These are phyloP conservation scores for Tylochromis polylepis DNA, from an alignment of 2,113 vertebrate species.

Conservation along the genomic window DNA sequence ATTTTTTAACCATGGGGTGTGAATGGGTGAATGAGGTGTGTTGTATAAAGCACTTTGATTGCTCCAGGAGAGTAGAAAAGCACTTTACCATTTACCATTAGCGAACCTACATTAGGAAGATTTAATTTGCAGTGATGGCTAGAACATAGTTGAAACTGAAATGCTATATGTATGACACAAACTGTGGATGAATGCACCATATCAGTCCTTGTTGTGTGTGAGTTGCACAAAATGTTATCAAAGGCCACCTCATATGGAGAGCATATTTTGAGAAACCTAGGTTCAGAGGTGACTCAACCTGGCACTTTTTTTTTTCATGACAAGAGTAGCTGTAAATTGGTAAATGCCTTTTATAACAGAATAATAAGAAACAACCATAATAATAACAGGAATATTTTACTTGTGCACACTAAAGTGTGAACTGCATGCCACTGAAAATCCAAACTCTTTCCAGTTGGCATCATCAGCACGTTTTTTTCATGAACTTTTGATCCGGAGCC, in stretches of 20 bases:
- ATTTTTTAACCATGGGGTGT: neutral
- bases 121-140: neutral
- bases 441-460: neutral
- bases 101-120: fast-evolving
- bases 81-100: neutral
- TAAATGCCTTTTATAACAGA: neutral
- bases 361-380: neutral
- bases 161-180: neutral
- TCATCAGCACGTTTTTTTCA: neutral
- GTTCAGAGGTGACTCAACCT: neutral
- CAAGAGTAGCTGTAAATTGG: neutral
- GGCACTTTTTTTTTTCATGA: neutral
- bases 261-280: neutral
- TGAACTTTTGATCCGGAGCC: neutral
- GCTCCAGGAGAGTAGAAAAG: neutral
- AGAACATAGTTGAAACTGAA: neutral
- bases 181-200: neutral
- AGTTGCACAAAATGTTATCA: neutral
- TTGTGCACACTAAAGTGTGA: neutral
- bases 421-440: neutral
- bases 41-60: neutral
- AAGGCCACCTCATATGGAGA: fast-evolving
- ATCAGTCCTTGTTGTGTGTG: fast-evolving
- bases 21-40: neutral
- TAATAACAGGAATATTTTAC: neutral